phyloP scores from a whole-genome alignment of 2,797 vertebrate species.

The Oryzias dopingdopingensis region DNA sequence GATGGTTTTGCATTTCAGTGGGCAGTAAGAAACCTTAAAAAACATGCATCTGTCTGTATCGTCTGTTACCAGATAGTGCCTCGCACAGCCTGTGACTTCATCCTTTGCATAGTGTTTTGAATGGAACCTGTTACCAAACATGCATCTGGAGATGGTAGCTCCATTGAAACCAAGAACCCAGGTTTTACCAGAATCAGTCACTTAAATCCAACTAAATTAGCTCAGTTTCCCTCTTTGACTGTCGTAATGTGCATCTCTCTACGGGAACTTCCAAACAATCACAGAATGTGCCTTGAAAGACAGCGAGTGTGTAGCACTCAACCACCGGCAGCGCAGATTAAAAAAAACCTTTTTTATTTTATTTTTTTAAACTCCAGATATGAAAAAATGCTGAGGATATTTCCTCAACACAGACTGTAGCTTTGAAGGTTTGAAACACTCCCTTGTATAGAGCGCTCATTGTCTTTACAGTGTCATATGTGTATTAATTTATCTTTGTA shows the following conservation, averaged over 20 bases:
- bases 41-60: constrained; percentile 21
- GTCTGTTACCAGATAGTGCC: constrained; percentile 48
- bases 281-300: constrained; percentile 36
- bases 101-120: constrained; percentile 33
- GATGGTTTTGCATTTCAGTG: constrained; percentile 17
- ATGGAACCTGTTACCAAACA: constrained; percentile 12
- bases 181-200: constrained; percentile 49
- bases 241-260: constrained; percentile 36
- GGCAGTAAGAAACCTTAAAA: constrained; percentile 1
- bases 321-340: constrained; percentile 45
- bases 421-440: constrained; percentile 49
- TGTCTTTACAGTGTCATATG: constrained; percentile 79
- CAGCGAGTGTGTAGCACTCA: constrained; percentile 9
- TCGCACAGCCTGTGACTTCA: constrained; percentile 18
- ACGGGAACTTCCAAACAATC: constrained; percentile 56
- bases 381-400: constrained; percentile 31
- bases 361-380: constrained; percentile 18
- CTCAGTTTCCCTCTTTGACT: constrained; percentile 39
- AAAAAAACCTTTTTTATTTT: constrained; percentile 39
- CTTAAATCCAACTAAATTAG: constrained; percentile 64
- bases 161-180: constrained; percentile 34
- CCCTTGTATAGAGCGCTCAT: constrained; percentile 70
- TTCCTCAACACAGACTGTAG: constrained; percentile 23
- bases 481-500: constrained; percentile 99
- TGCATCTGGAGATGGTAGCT: constrained; percentile 23